Base-by-base conservation (phyloP, 2,888 invertebrate species). In the Aleiodes testaceus region DNA sequence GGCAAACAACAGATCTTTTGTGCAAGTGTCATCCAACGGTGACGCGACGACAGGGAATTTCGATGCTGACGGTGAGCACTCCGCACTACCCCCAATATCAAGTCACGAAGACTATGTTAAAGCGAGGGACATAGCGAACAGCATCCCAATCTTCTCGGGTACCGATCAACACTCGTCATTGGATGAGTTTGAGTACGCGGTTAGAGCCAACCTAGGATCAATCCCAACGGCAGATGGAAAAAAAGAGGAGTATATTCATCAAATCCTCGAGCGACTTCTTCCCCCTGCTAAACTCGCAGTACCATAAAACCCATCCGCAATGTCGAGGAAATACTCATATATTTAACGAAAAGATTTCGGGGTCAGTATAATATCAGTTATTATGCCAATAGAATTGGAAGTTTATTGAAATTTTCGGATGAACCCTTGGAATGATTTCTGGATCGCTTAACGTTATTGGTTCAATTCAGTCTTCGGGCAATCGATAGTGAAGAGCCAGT, bases 351-450 rank as follows among this genome's bases (percentile, higher is more conserved):
- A 47, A 4, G 14, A 47, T 47, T 47, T 14, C 47, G 47, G 14
- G 47, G 47, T 47, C 47, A 47, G 14, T 47, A 47, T 11, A 14
- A 11, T 47, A n/a, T 47, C 14, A 47, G n/a, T 3, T 47, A 47
- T 47, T 47, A 47, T 47, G 47, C 14, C 3, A 47, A 6, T 14
- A 12, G 14, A 4, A 14, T 47, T 11, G n/a, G 47, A n/a, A 14
- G 47, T 47, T 14, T 47, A 47, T 47, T 12, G 3, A 11, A 47
- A 47, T 47, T 7, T 11, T 3, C 47, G 12, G 14, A 47, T 11
- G 47, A 47, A 47, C 47, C 47, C 47, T 11, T 47, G 14, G 47
- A 47, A 47, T 47, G 47, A n/a, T 47, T 47, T 11, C 14, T 47
- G n/a, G n/a, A 49, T 49, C n/a, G 49, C 9, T 49, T 49, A 14